A percentile compares a stretch with the other conserved stretches of the same genome.
phyloP scores from a whole-genome alignment of 1,140 invertebrate species.

The Drosophila ironensis region DNA sequence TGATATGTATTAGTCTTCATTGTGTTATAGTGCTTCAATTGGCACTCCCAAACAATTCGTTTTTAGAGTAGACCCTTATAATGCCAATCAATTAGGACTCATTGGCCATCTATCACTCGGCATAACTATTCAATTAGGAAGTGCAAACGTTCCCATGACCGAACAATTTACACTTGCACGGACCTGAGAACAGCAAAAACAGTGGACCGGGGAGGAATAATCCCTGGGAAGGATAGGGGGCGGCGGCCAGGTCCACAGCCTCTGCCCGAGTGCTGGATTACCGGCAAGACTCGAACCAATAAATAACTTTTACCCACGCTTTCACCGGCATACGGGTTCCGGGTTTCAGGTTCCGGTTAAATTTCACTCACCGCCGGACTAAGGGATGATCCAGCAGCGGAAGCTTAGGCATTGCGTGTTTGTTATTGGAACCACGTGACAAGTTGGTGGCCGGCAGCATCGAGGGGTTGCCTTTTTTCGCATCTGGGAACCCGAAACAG shows the following conservation, averaged over 20 bases:
- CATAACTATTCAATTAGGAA: constrained; percentile 56
- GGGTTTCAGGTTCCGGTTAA: too few species aligned
- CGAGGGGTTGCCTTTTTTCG: constrained; percentile 13
- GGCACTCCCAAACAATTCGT: not conserved
- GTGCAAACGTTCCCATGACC: constrained; percentile 67
- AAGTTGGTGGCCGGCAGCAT: constrained; percentile 48
- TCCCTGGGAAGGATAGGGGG: not conserved
- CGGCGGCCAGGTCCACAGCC: constrained; percentile 1
- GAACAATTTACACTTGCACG: constrained; percentile 68
- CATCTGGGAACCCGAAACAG: constrained; percentile 55
- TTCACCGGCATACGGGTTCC: constrained; percentile 20
- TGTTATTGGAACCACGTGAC: constrained; percentile 80
- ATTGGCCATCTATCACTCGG: constrained; percentile 54
- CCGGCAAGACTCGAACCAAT: constrained; percentile 42
- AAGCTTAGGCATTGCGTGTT: constrained; percentile 48
- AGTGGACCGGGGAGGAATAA: not conserved
- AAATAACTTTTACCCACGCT: constrained; percentile 70
- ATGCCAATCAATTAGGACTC: constrained; percentile 36
- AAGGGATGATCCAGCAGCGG: constrained; percentile 77
- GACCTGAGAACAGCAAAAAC: constrained; percentile 44
- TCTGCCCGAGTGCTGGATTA: not conserved
- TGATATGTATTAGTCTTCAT: too few species aligned
- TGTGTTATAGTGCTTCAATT: too few species aligned
- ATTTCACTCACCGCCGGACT: constrained; percentile 22
- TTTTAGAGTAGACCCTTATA: not conserved